A percentile compares a stretch with the other conserved stretches of the same genome.
Conservation (phyloP, 2,113 vertebrate genomes). For the Hypanus sabinus region DNA sequence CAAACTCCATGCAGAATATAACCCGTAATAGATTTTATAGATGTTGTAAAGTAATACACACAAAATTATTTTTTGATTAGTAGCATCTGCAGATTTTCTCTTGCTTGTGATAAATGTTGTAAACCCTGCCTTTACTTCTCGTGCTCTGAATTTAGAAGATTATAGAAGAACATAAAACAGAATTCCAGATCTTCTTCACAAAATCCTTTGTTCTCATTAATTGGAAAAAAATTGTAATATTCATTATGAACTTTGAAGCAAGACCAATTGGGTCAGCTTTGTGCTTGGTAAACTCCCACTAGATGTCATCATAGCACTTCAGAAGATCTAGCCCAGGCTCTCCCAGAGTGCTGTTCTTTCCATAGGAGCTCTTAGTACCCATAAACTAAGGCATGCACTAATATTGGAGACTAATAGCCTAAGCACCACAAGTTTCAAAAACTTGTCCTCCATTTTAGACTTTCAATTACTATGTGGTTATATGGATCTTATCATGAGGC, state of each 20-base stretch:
- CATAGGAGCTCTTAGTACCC: background rate
- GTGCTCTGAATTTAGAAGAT: background rate
- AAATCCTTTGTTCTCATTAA: background rate
- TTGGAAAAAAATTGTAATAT: background rate
- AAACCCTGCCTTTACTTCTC: background rate
- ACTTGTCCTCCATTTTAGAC: background rate
- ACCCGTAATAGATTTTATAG: too few species aligned
- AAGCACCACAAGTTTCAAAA: background rate
- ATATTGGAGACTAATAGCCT: background rate
- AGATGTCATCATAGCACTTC: constrained; percentile 23
- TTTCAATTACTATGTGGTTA: background rate
- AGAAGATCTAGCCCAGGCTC: background rate
- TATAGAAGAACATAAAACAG: background rate
- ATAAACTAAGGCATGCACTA: background rate
- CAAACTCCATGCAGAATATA: too few species aligned
- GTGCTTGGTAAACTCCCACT: background rate
- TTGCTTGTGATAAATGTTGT: too few species aligned
- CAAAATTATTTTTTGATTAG: too few species aligned
- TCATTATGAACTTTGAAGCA: background rate
- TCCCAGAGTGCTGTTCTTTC: too few species aligned
- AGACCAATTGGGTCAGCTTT: background rate
- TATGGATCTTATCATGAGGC: background rate
- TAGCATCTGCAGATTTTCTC: too few species aligned
- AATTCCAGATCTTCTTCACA: background rate
- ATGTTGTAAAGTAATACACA: too few species aligned